Conservation (phyloP, 2,113 vertebrate species). For the Sinocyclocheilus grahami region DNA sequence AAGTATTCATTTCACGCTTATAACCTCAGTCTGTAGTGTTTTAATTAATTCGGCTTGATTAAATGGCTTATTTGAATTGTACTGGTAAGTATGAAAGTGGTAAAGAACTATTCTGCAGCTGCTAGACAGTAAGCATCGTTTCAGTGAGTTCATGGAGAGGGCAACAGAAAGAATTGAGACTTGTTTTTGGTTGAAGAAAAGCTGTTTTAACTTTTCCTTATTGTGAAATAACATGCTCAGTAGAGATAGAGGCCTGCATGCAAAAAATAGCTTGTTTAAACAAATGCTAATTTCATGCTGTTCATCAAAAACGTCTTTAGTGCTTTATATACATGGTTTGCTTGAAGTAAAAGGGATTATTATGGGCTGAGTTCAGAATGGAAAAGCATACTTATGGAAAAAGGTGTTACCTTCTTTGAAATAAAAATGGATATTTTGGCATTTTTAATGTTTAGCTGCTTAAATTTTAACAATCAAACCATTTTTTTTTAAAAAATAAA, state of each 20-base stretch:
- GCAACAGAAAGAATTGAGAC: constrained; percentile 23
- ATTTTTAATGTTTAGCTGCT: not conserved
- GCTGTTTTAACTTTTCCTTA: constrained; percentile 18
- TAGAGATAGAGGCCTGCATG: not conserved
- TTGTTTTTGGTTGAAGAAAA: constrained; percentile 22
- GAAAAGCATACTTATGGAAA: not conserved
- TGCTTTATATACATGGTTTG: not conserved
- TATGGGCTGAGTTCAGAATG: not conserved
- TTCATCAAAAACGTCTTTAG: not conserved
- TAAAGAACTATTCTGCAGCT: not conserved
- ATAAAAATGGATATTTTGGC: not conserved
- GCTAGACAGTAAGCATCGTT: constrained; percentile 36
- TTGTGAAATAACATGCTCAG: constrained; percentile 39
- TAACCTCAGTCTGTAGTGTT: not conserved
- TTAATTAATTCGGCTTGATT: constrained; percentile 34
- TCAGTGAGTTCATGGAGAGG: constrained; percentile 17
- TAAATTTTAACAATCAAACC: not conserved
- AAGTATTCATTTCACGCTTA: constrained; percentile 5
- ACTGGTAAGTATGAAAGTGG: constrained; percentile 2
- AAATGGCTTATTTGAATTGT: constrained; percentile 18
- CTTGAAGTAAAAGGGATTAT: not conserved
- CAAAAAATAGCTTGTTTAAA: constrained; percentile 1
- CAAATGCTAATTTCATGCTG: not conserved
- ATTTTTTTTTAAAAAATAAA: not conserved
- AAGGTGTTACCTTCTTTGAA: not conserved